Base-by-base conservation (phyloP, 2,797 vertebrate genomes). In the Takifugu ocellatus region DNA sequence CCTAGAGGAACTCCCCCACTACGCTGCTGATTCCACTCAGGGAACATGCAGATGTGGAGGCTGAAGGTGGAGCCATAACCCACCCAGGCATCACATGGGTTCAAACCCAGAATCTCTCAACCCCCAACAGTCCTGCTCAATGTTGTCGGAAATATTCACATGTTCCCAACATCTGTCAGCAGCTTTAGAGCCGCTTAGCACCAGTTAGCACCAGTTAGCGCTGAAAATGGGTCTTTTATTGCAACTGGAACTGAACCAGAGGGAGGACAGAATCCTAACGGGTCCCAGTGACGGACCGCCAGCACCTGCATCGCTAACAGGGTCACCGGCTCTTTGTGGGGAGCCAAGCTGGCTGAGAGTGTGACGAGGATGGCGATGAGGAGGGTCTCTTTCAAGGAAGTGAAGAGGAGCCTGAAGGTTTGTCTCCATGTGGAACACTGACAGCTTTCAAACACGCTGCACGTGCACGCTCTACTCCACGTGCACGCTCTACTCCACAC, bases 401-500 rank as follows among this genome's bases (percentile, higher is more conserved):
- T 75, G 73, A 87, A 87, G 86, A 80, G 84, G 63, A 64, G 45
- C 56, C 82, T 60, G 80, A 71, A 82, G 82, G 78, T 79, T 72
- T 67, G 75, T 56, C 74, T 78, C 77, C 75, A 79, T 83, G 70
- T 55, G 78, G 68, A 68, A 51, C 66, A 50, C 3, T 74, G 72
- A 61, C 61, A 77, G 31, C 52, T 53, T 29, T 52, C 60, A 66
- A 72, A 85, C 62, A 25, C 52, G 65, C 59, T 54, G 57, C 72
- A 68, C 59, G 17, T 27, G 56, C 39, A 42, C 5, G 2, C 66
- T 59, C 47, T 47, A 57, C 76, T 81, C n/a, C 44, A 46, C 44
- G 11, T 21, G 56, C 39, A 42, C 5, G 2, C 66, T 59, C 47
- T 47, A 57, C 76, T 81, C n/a, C 44, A 46, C 44, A n/a, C 10